Base-by-base conservation (phyloP, 2,113 vertebrate genomes). In the Caloenas nicobarica region DNA sequence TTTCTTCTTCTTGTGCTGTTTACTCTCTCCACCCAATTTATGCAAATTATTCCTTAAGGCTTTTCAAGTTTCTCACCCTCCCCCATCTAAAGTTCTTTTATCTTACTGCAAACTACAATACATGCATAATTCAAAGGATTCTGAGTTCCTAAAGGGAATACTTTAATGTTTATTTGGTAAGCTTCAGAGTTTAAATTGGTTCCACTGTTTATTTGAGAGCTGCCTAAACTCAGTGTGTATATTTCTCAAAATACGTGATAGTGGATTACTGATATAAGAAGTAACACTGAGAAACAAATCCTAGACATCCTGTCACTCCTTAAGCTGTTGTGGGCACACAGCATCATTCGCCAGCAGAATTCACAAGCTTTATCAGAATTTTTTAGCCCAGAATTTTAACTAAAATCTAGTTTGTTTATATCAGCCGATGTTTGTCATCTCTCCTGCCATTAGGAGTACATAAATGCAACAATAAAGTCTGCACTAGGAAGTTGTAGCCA, bases 41-140 rank as follows among this genome's bases (percentile, higher is more conserved):
- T 95, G 95, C 50, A 89, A 94, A 95, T 95, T 76, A 94, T 76
- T 81, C 77, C 95, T 93, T 87, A 83, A 81, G 81, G 92, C 80
- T 92, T 97, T 94, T 88, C 91, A 94, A 94, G 74, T 93, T 94
- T 73, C 80, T 93, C 69, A 88, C 77, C 72, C 68, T 94, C 51
- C 95, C 92, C 87, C 76, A 69, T 29, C 62, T 33, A 48, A 73
- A 96, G 62, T 88, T 90, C 96, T 97, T 97, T 97, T 94, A 96
- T 96, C 93, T 95, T 88, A 53, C 92, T 96, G 93, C 82, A 87
- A 95, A 94, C 92, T 92, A 97, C 93, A 95, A 95, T 60, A 91
- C 57, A 95, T 96, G 86, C 92, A 96, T 93, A 96, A 96, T 97
- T 96, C 92, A 96, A 97, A 96, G 70, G 23, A 81, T 89, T 89